Percentiles rank a stretch among this genome's conserved stretches.
Evolutionary conservation across 2,797 vertebrate genomes (phyloP).

Genomic region (Alosa sapidissima): DNA sequence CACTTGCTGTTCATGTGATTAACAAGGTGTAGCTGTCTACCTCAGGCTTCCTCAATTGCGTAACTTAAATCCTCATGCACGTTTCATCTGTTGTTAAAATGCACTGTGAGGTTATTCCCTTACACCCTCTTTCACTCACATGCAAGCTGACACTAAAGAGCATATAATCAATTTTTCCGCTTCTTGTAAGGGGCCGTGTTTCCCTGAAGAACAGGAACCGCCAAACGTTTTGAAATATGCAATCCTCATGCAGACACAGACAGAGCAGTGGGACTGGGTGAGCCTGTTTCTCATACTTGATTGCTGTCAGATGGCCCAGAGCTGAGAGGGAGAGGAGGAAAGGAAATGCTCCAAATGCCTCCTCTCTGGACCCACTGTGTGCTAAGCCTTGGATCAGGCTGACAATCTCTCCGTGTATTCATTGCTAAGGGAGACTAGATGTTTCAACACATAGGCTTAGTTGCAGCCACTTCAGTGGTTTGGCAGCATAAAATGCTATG

Average conservation of each 20-base stretch:
- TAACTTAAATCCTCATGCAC: not conserved
- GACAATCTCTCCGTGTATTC: not conserved
- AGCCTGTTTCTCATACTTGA: conserved; percentile 40
- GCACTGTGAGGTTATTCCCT: not conserved
- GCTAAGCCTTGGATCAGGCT: conserved; percentile 12
- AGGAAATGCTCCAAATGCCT: conserved; percentile 26
- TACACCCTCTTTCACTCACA: not conserved
- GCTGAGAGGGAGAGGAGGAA: conserved; percentile 1
- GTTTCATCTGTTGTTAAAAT: not conserved
- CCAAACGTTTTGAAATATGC: not conserved
- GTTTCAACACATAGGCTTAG: not conserved
- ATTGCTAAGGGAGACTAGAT: not conserved
- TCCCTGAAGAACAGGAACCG: not conserved
- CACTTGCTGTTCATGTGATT: not conserved
- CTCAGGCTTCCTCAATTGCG: not conserved
- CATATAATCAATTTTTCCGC: not conserved
- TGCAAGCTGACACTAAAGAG: conserved; percentile 6
- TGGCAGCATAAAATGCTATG: not conserved
- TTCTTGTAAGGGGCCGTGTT: not conserved
- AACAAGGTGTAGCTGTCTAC: not conserved
- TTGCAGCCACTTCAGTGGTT: not conserved
- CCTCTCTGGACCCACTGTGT: conserved; percentile 26
- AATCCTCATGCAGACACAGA: not conserved
- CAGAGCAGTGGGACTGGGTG: not conserved
- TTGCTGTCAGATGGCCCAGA: conserved; percentile 15